These are phyloP conservation scores for Channa maculata DNA, from an alignment of 2,113 vertebrate species.

Conservation along the genomic window DNA sequence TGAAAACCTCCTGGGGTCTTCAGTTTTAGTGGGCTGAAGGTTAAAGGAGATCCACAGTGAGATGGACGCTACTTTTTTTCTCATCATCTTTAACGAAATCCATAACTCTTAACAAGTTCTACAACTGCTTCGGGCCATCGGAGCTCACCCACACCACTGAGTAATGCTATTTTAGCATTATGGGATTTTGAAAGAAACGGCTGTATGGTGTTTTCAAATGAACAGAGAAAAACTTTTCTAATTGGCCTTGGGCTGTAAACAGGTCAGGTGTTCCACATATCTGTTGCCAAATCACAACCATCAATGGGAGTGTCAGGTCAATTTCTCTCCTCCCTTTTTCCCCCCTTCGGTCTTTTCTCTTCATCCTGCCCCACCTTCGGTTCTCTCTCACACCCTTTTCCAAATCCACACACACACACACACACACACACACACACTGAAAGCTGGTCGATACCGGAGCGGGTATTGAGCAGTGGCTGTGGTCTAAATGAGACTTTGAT, in stretches of 20 bases:
- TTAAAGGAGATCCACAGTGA: constrained; percentile 29
- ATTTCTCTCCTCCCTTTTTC: constrained; percentile 31
- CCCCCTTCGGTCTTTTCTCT: constrained; percentile 20
- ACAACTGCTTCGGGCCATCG: constrained; percentile 8
- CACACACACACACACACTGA: constrained; percentile 16
- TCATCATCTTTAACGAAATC: constrained; percentile 30
- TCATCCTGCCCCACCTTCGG: constrained; percentile 24
- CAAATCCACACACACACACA: constrained; percentile 1
- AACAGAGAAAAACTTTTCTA: constrained; percentile 52
- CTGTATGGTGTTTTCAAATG: constrained; percentile 22
- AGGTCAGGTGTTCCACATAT: constrained; percentile 51
- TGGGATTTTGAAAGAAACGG: not conserved
- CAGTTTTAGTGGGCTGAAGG: constrained; percentile 36
- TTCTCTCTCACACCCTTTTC: constrained; percentile 31
- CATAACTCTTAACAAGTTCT: constrained; percentile 26
- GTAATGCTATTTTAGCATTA: not conserved
- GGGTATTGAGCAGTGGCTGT: constrained; percentile 67
- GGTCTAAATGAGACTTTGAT: constrained; percentile 77
- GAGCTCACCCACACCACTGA: not conserved
- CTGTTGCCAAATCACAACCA: constrained; percentile 46
- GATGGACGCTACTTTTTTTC: constrained; percentile 11
- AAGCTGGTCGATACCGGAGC: constrained; percentile 59
- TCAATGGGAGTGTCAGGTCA: constrained; percentile 54
- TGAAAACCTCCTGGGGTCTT: constrained; percentile 7
- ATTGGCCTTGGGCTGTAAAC: constrained; percentile 43